Conservation (phyloP, 1,140 invertebrate species). For the Galleria mellonella region DNA sequence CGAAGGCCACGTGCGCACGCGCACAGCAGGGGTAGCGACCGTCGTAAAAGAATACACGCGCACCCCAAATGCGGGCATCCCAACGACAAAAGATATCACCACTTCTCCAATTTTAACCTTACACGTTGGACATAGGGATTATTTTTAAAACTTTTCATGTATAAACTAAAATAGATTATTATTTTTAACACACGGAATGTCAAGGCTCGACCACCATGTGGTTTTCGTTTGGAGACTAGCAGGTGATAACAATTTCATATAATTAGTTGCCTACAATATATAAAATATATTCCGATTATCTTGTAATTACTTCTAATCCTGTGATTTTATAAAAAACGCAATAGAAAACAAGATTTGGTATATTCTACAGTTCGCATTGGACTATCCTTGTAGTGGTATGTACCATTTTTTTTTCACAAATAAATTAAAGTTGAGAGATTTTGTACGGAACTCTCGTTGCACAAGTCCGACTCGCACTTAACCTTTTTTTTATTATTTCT, state of each 20-base stretch:
- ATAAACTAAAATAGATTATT: conserved; percentile 60
- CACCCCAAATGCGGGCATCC: conserved; percentile 60
- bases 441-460: too few relatives aligned
- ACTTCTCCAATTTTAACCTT: conserved; percentile 23
- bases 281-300: too few relatives aligned
- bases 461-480: too few relatives aligned
- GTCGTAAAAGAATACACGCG: conserved; percentile 44
- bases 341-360: too few relatives aligned
- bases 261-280: too few relatives aligned
- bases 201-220: conserved; percentile 62
- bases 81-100: conserved; percentile 8
- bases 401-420: too few relatives aligned
- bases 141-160: conserved; percentile 16
- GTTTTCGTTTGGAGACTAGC: conserved; percentile 46
- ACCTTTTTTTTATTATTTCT: too few relatives aligned
- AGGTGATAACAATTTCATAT: conserved; percentile 36
- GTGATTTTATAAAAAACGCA: too few relatives aligned
- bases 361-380: too few relatives aligned
- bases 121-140: conserved; percentile 16
- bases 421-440: too few relatives aligned
- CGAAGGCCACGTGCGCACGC: conserved; percentile 49
- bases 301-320: too few relatives aligned
- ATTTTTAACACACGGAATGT: conserved; percentile 68
- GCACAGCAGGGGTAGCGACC: conserved; percentile 54
- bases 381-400: too few relatives aligned